phyloP scores from a whole-genome alignment of 2,797 vertebrate species.

The Mus caroli region DNA sequence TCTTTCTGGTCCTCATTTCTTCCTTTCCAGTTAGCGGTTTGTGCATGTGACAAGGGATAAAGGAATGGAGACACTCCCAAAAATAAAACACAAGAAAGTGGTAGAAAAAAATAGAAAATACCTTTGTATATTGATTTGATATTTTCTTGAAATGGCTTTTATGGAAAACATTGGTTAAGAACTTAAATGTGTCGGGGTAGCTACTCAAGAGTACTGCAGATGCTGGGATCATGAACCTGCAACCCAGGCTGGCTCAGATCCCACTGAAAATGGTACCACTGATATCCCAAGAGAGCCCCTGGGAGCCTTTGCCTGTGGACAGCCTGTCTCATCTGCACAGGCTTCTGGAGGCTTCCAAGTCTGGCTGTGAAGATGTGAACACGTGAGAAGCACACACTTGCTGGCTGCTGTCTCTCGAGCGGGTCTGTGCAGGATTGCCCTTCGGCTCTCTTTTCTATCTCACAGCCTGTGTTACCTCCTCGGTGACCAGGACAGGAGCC shows the following conservation, averaged over 20 bases:
- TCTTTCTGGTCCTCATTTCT: constrained; percentile 4
- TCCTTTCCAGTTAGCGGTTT: constrained; percentile 51
- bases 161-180: neutral
- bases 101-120: neutral
- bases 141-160: neutral
- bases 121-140: constrained; percentile 39
- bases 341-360: neutral
- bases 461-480: neutral
- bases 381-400: neutral
- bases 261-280: neutral
- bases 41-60: constrained; percentile 23
- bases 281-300: too few relatives aligned
- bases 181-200: neutral
- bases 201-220: neutral
- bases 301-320: neutral
- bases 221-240: neutral
- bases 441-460: neutral
- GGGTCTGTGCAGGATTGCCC: neutral
- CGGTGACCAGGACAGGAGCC: neutral
- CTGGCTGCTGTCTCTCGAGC: neutral
- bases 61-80: neutral
- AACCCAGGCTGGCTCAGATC: neutral
- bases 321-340: neutral
- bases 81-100: constrained; percentile 7
- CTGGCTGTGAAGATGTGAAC: neutral